A percentile compares a stretch with the other conserved stretches of the same genome.
These are phyloP conservation scores for Xenus cinereus DNA, from an alignment of 2,113 vertebrate species.

Conservation along the genomic window DNA sequence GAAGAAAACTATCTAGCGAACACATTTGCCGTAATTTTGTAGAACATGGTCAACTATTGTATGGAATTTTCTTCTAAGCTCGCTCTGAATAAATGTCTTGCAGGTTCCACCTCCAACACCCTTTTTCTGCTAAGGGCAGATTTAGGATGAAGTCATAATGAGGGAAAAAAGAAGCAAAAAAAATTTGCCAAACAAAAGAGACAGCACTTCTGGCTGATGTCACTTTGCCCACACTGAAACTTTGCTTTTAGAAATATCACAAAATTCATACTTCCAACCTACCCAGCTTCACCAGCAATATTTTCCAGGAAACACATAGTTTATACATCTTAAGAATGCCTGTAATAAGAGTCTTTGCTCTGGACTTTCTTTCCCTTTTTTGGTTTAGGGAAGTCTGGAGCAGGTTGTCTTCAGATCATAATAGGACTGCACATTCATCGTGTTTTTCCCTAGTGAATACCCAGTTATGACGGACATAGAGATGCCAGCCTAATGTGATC, in stretches of 20 bases:
- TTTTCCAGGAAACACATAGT: background rate
- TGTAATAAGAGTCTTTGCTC: background rate
- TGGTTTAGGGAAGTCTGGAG: background rate
- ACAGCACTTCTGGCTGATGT: background rate
- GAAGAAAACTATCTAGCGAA: background rate
- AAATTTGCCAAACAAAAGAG: background rate
- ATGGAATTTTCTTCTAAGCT: background rate
- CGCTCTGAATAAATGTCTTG: background rate
- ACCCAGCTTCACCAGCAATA: background rate
- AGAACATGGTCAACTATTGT: background rate
- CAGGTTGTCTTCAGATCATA: background rate
- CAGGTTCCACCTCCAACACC: background rate
- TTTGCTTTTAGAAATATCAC: background rate
- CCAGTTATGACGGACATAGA: background rate
- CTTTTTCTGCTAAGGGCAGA: background rate
- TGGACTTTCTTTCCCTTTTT: background rate
- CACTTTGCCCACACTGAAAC: background rate
- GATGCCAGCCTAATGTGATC: background rate
- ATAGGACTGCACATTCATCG: background rate
- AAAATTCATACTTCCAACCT: background rate
- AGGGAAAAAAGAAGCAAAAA: background rate
- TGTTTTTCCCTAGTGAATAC: background rate
- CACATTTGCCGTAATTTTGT: background rate
- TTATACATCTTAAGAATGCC: background rate
- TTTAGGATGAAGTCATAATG: background rate